Evolutionary conservation across 1,140 invertebrate genomes (phyloP).

Genomic region (Drosophila subpulchrella): DNA sequence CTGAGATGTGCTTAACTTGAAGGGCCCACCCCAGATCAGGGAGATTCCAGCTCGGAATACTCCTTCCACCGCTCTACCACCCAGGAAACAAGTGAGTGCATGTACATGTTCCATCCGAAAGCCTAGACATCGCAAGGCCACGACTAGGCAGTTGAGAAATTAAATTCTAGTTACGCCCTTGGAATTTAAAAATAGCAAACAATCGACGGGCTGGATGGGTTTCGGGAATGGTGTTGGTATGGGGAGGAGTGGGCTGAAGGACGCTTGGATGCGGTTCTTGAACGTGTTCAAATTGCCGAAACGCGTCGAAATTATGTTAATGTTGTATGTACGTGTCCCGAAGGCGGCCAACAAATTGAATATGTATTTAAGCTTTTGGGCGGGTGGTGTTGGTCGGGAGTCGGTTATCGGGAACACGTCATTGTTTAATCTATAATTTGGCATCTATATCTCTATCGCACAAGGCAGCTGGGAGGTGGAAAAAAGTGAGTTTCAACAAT

Average conservation of each 20-base stretch:
- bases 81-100: slow-evolving; percentile 29
- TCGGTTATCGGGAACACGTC: slow-evolving; percentile 20
- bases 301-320: slow-evolving; percentile 70
- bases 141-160: slow-evolving; percentile 54
- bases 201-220: slow-evolving; percentile 10
- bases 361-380: slow-evolving; percentile 56
- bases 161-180: slow-evolving; percentile 69
- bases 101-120: slow-evolving; percentile 50
- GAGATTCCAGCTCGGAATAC: slow-evolving; percentile 9
- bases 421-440: slow-evolving; percentile 45
- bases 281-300: slow-evolving; percentile 76
- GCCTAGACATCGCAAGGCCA: slow-evolving; percentile 38
- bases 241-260: slow-evolving; percentile 4
- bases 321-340: slow-evolving; percentile 60
- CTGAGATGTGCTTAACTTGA: slow-evolving; percentile 35
- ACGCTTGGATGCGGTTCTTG: slow-evolving; percentile 51
- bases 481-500: slow-evolving; percentile 17
- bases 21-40: background rate
- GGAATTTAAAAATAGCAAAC: slow-evolving; percentile 67
- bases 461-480: background rate
- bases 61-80: background rate
- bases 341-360: slow-evolving; percentile 63
- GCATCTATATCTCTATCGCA: slow-evolving; percentile 31
- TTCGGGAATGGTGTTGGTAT: background rate
- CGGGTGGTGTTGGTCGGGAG: background rate